Base-by-base conservation (phyloP, 2,888 invertebrate species). In the Argynnis bischoffii region DNA sequence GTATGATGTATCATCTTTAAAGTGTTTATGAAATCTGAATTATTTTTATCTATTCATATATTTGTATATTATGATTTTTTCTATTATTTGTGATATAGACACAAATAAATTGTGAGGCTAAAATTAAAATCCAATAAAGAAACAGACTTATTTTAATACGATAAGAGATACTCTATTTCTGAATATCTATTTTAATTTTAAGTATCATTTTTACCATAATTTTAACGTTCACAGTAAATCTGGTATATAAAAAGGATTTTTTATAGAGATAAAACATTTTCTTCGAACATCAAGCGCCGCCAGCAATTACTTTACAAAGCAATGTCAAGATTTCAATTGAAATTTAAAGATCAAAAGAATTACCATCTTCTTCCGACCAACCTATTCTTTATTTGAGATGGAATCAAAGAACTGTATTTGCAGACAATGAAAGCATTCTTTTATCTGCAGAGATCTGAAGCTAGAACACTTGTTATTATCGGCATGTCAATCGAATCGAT, bases 321-420 rank as follows among this genome's bases (percentile, higher is more conserved):
- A 67, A 69, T 70, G 65, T 73, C 73, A 70, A 74, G 70, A 74
- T 71, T 69, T 69, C 69, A 72, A 72, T 72, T 72, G 67, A 72
- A 72, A 73, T 73, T 67, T 72, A 61, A 53, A 72, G 70, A 73
- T 73, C 72, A 73, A 73, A 72, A 69, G 73, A 73, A 72, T 74
- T 67, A 73, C 68, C 72, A 69, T 69, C 69, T 69, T 67, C 65
- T 73, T 73, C 69, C 73, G 64, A 69, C 63, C 71, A 73, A 71
- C 68, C 55, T 69, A 66, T 66, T 71, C 64, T 66, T 67, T 71
- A 69, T 69, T 69, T 67, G 65, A 70, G 60, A 69, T 69, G 48
- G 26, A 69, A 69, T 71, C 69, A 69, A 69, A 64, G 66, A 66
- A 63, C 60, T 68, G 66, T 69, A 72, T 70, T 72, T 71, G 69